phyloP scores from a whole-genome alignment of 2,888 invertebrate species.

The Endomychus coccineus region DNA sequence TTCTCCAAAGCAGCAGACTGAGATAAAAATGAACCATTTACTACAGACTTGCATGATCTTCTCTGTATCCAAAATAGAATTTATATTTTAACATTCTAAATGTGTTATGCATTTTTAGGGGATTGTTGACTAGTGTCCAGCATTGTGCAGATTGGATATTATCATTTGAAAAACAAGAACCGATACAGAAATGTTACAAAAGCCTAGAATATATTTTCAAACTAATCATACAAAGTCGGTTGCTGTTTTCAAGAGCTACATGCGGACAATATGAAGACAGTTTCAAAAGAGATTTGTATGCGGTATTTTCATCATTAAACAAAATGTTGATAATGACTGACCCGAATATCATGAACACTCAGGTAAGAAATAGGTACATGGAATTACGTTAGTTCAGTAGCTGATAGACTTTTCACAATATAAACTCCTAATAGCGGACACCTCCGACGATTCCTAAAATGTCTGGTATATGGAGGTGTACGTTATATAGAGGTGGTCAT shows the following conservation, averaged over 20 bases:
- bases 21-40: too few relatives aligned
- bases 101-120: conserved; percentile 47
- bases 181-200: conserved; percentile 82
- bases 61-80: too few relatives aligned
- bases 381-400: neutral
- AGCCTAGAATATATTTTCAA: conserved; percentile 90
- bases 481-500: too few relatives aligned
- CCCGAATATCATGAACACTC: conserved; percentile 70
- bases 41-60: too few relatives aligned
- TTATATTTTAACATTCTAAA: too few relatives aligned
- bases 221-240: conserved; percentile 80
- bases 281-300: conserved; percentile 73
- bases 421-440: too few relatives aligned
- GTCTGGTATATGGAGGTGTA: too few relatives aligned
- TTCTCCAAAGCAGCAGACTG: too few relatives aligned
- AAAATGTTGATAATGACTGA: conserved; percentile 65
- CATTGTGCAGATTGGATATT: conserved; percentile 84
- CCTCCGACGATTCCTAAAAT: too few relatives aligned
- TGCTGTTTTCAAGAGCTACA: conserved; percentile 77
- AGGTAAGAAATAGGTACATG: conserved; percentile 53
- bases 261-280: conserved; percentile 85
- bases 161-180: conserved; percentile 80
- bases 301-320: conserved; percentile 71
- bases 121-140: conserved; percentile 79
- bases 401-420: neutral